A percentile compares a stretch with the other conserved stretches of the same genome.
phyloP scores from a whole-genome alignment of 2,888 invertebrate species.

The Chirona hameri region DNA sequence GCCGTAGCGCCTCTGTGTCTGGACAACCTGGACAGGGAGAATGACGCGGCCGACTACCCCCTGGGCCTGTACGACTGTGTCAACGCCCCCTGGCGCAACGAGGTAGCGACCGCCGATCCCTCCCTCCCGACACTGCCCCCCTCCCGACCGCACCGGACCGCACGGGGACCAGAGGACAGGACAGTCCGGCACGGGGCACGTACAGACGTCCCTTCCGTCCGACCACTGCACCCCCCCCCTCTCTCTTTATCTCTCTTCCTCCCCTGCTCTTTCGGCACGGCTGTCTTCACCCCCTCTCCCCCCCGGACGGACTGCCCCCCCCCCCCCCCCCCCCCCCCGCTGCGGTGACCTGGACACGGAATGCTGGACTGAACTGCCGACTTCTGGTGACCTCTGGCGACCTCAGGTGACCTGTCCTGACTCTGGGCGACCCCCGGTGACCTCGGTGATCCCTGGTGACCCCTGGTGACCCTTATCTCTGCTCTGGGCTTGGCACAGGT shows the following conservation, averaged over 20 bases:
- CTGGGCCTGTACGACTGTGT: slow-evolving; percentile 42
- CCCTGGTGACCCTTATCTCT: background rate
- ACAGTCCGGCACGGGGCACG: no score
- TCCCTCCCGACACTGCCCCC: background rate
- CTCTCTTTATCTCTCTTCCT: no score
- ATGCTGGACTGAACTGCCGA: background rate
- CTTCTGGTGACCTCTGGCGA: background rate
- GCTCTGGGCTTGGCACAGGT: slow-evolving; percentile 48
- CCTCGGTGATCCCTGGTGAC: background rate
- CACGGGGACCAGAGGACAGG: no score
- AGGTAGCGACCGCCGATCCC: slow-evolving; percentile 37
- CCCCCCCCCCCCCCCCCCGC: no score
- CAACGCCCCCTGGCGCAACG: slow-evolving; percentile 39
- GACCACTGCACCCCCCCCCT: no score
- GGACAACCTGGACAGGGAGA: slow-evolving; percentile 44
- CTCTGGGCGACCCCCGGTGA: background rate
- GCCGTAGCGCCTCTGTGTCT: slow-evolving; percentile 41
- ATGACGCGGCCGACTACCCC: slow-evolving; percentile 42
- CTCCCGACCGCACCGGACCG: background rate
- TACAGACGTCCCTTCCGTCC: no score
- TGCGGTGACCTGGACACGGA: background rate
- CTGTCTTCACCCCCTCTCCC: no score
- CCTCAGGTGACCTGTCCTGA: background rate
- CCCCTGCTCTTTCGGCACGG: no score
- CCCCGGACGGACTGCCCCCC: no score